Conservation (phyloP, 2,888 invertebrate species). For the Cyclophora punctaria region DNA sequence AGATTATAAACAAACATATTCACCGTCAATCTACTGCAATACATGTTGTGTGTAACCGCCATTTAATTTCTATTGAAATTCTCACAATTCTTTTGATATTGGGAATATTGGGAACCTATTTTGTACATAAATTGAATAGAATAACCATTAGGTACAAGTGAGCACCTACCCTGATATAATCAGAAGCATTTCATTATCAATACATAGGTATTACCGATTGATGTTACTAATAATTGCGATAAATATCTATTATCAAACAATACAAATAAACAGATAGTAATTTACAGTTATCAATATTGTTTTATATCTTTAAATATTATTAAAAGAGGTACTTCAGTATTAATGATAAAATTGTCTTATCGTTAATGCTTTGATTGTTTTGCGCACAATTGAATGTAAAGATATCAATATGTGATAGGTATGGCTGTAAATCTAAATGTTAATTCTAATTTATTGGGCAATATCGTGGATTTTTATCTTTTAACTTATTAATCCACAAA, state of each 20-base stretch:
- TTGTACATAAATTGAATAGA: too few relatives aligned
- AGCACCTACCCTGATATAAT: too few relatives aligned
- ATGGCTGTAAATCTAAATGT: neutral
- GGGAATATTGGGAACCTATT: too few relatives aligned
- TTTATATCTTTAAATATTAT: constrained; percentile 61
- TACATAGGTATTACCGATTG: constrained; percentile 25
- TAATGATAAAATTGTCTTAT: constrained; percentile 53
- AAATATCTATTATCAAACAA: constrained; percentile 60
- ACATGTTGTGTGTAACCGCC: neutral
- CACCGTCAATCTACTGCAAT: constrained; percentile 35
- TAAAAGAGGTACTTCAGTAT: constrained; percentile 52
- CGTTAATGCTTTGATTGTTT: constrained; percentile 34
- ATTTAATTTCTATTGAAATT: too few relatives aligned
- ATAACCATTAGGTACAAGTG: too few relatives aligned
- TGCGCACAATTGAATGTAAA: constrained; percentile 33
- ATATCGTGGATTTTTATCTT: neutral
- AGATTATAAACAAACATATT: constrained; percentile 39
- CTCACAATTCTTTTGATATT: too few relatives aligned
- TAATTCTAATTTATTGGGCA: neutral
- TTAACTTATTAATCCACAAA: constrained; percentile 13
- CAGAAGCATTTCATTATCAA: constrained; percentile 43
- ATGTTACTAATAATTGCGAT: constrained; percentile 56
- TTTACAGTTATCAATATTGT: constrained; percentile 65
- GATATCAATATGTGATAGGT: constrained; percentile 31
- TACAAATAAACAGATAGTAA: constrained; percentile 62